Conservation (phyloP, 1,140 invertebrate genomes). For the Bombus superbus region DNA sequence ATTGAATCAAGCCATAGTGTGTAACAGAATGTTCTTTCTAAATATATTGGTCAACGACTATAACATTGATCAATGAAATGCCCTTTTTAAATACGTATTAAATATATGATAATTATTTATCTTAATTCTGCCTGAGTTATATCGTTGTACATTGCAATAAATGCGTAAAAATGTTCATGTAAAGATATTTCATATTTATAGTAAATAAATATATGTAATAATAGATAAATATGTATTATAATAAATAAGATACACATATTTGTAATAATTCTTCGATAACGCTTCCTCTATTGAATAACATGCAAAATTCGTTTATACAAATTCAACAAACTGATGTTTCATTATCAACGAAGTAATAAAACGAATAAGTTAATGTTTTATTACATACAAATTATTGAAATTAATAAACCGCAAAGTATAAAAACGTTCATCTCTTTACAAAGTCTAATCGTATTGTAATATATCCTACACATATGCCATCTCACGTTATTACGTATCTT, state of each 20-base stretch:
- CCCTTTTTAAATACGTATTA: not conserved
- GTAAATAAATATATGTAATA: not conserved
- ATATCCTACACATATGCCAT: no score
- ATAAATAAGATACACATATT: not conserved
- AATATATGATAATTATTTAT: not conserved
- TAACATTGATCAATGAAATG: not conserved
- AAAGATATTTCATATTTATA: not conserved
- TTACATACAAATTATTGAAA: no score
- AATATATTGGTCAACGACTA: no score
- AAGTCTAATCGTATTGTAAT: no score
- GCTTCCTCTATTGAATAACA: no score
- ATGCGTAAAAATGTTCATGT: not conserved
- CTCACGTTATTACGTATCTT: no score
- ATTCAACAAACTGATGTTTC: not conserved
- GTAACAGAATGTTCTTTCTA: no score
- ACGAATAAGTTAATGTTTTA: no score
- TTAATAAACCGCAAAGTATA: no score
- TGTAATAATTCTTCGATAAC: no score
- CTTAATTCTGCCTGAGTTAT: not conserved
- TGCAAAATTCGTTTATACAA: not conserved
- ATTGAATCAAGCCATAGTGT: no score
- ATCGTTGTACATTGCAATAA: not conserved
- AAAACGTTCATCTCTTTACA: not conserved
- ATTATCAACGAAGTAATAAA: no score
- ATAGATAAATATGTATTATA: not conserved